phyloP scores from a whole-genome alignment of 2,888 invertebrate species.

The Anthophora plumipes region DNA sequence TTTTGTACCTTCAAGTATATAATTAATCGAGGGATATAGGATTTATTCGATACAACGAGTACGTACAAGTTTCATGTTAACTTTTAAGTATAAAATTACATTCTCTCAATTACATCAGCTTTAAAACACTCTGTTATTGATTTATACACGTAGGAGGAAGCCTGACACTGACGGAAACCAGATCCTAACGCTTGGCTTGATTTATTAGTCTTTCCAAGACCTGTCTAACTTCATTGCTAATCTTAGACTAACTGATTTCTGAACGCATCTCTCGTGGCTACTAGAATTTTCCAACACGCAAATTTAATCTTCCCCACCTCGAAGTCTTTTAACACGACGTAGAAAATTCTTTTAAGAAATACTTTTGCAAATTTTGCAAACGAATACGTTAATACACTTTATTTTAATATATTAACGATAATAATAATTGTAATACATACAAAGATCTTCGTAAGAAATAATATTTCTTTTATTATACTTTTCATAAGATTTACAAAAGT shows the following conservation, averaged over 20 bases:
- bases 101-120: slow-evolving; percentile 45
- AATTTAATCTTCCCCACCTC: neutral
- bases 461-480: too few species aligned
- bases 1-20: too few species aligned
- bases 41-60: slow-evolving; percentile 1
- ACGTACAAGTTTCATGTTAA: slow-evolving; percentile 2
- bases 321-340: neutral
- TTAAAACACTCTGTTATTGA: slow-evolving; percentile 49
- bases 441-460: too few species aligned
- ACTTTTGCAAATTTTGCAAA: neutral
- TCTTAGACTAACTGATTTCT: slow-evolving; percentile 24
- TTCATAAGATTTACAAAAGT: too few species aligned
- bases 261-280: slow-evolving; percentile 10
- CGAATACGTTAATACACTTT: neutral
- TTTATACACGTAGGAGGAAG: slow-evolving; percentile 47
- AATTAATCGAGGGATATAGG: neutral
- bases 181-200: slow-evolving; percentile 46
- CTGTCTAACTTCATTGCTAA: slow-evolving; percentile 40
- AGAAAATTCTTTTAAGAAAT: neutral
- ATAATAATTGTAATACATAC: too few species aligned
- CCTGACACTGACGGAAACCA: slow-evolving; percentile 50
- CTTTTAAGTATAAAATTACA: slow-evolving; percentile 32
- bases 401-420: neutral
- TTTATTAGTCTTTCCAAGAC: slow-evolving; percentile 48
- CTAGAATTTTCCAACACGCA: neutral